A percentile compares a stretch with the other conserved stretches of the same genome.
Evolutionary conservation across 2,797 vertebrate genomes (phyloP).

Genomic region (Sebastes iracundus): DNA sequence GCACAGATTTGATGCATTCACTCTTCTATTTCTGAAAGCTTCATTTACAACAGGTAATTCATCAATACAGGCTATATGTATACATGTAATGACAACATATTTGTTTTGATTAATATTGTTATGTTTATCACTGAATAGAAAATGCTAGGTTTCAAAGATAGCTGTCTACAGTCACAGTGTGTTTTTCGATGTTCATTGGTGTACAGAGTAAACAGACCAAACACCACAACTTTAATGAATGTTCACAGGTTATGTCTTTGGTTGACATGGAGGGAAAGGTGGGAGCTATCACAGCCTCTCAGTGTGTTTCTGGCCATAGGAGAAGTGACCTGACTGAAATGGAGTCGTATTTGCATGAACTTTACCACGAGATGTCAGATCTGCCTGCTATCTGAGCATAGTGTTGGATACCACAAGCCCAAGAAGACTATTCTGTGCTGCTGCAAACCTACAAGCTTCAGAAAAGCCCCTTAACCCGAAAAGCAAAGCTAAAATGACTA

Average conservation of each 20-base stretch:
- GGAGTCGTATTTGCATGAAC: neutral
- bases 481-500: slow-evolving; percentile 7
- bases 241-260: neutral
- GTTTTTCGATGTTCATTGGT: neutral
- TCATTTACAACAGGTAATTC: neutral
- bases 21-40: neutral
- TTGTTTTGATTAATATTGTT: neutral
- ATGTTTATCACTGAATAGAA: neutral
- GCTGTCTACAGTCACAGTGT: neutral
- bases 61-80: neutral
- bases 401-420: neutral
- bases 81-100: no score
- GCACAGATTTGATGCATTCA: neutral
- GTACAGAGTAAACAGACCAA: neutral
- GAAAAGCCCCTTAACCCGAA: neutral
- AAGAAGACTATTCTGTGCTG: neutral
- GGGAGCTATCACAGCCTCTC: neutral
- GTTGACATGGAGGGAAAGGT: neutral
- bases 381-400: neutral
- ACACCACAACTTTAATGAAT: neutral
- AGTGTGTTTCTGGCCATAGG: neutral
- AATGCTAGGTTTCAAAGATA: neutral
- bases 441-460: neutral
- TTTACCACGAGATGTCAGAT: neutral
- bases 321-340: neutral